Base-by-base conservation (phyloP, 2,113 vertebrate genomes). In the Phylloscopus trochilus region DNA sequence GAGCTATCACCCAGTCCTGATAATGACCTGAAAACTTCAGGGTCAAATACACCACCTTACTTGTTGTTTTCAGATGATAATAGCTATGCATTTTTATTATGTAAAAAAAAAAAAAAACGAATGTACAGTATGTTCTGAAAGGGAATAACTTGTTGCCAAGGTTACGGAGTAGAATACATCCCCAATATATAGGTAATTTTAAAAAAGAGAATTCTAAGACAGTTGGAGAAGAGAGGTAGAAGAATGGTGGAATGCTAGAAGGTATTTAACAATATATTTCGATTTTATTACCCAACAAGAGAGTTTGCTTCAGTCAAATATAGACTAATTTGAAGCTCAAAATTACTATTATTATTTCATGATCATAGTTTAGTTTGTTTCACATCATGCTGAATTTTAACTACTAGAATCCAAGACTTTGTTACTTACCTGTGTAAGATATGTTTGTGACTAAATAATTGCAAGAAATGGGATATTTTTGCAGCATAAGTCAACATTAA, bases 71-170 rank as follows among this genome's bases (percentile, higher is more conserved):
- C 73, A 70, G 91, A 88, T 91, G 76, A 90, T 81, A 95, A 86
- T 91, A 92, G 58, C 35, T 87, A 28, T 3, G 22, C 13, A 77
- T 80, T 87, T 76, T 82, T 77, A 77, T 70, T 77, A 70, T 63
- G 58, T 84, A 69, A 90, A 92, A 92, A 92, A 92, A 90, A n/a
- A n/a, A n/a, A 89, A 86, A 52, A 35, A 76, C 41, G 21, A 70
- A 77, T 83, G 92, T 93, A 74, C 33, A 90, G 24, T 84, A 82
- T 83, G 60, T 81, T 92, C 73, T 51, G 27, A 86, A 86, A 88
- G 37, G 33, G 63, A 96, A 90, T 89, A 90, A 87, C 60, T 37
- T 78, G 94, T 97, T 96, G 41, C 92, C 87, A 93, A 87, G 95
- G 92, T 94, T 89, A 97, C 87, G 2, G 56, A 79, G 27, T 93